phyloP scores from a whole-genome alignment of 1,140 invertebrate species.

The Drosophila ananassae region DNA sequence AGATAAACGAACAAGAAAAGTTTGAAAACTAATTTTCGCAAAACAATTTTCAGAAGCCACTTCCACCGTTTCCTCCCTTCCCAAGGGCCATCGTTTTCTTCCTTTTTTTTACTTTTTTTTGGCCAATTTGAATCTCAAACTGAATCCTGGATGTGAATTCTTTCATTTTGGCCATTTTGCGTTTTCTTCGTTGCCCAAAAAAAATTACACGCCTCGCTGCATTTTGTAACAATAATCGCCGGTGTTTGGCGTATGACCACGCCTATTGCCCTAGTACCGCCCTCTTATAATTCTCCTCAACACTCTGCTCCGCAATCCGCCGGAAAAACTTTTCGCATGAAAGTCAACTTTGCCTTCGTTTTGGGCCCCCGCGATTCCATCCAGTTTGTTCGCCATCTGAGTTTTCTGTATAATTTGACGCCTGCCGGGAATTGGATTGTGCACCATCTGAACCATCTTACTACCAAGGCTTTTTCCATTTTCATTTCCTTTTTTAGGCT shows the following conservation, averaged over 20 bases:
- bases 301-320: slow-evolving; percentile 25
- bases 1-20: slow-evolving; percentile 63
- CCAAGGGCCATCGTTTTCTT: slow-evolving; percentile 35
- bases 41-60: slow-evolving; percentile 76
- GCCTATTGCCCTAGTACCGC: neutral
- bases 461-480: neutral
- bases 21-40: slow-evolving; percentile 81
- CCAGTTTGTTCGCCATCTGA: slow-evolving; percentile 51
- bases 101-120: slow-evolving; percentile 21
- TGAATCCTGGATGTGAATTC: slow-evolving; percentile 52
- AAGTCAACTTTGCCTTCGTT: slow-evolving; percentile 63
- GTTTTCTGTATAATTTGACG: slow-evolving; percentile 71
- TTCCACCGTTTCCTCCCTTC: neutral
- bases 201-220: slow-evolving; percentile 76
- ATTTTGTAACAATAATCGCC: slow-evolving; percentile 80
- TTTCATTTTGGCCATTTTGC: slow-evolving; percentile 27
- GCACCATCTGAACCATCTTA: slow-evolving; percentile 32
- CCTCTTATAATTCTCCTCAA: neutral
- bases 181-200: slow-evolving; percentile 45
- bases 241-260: slow-evolving; percentile 66
- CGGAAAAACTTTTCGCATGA: slow-evolving; percentile 76
- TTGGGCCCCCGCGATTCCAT: slow-evolving; percentile 36
- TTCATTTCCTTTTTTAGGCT: slow-evolving; percentile 1
- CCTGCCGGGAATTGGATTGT: slow-evolving; percentile 63
- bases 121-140: slow-evolving; percentile 76